Base-by-base conservation (phyloP, 2,113 vertebrate genomes). In the Poeciliopsis turrubarensis region DNA sequence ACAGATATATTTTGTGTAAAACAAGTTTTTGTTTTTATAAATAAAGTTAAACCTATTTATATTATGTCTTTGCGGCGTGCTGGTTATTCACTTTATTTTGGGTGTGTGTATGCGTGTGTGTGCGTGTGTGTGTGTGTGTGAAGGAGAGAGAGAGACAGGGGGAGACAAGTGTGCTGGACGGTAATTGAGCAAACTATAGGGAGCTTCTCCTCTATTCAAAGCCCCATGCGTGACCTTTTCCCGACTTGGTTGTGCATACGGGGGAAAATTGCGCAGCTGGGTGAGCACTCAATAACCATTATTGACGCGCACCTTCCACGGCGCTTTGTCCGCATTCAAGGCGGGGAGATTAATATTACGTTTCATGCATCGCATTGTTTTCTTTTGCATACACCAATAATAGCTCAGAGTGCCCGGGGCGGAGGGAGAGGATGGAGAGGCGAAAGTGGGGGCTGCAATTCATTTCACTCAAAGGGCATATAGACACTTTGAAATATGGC, bases 1-100 rank as follows among this genome's bases (percentile, higher is more conserved):
- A 96, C 95, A 91, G 94, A 95, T 94, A 91, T 97, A 96, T 97
- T 97, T 97, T 96, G 95, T 96, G 95, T 95, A 95, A 96, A 93
- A 96, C 93, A 82, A 89, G 86, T 94, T 96, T 57, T 57, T 57
- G 29, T 54, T 25, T 25, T 95, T 95, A 96, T 95, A 95, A 97
- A 97, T 96, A 96, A 96, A 96, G 87, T 94, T 89, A 77, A 87
- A 86, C 95, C 93, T 97, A 97, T 97, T 97, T 97, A 97, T 97
- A 96, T 94, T 82, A 91, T 73, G 85, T 60, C 34, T 76, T 85
- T 75, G 79, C 14, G 68, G 47, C 82, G 65, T 65, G 75, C 77
- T 91, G 82, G 68, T 87, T 89, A 31, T 82, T 89, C 29, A 26
- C 19, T 60, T 63, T 29, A 31, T 31, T 13, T 37, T 15, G 54